These are phyloP conservation scores for Phenganax marumi DNA, from an alignment of 92 coral and sea anemone species.

Conservation along the genomic window DNA sequence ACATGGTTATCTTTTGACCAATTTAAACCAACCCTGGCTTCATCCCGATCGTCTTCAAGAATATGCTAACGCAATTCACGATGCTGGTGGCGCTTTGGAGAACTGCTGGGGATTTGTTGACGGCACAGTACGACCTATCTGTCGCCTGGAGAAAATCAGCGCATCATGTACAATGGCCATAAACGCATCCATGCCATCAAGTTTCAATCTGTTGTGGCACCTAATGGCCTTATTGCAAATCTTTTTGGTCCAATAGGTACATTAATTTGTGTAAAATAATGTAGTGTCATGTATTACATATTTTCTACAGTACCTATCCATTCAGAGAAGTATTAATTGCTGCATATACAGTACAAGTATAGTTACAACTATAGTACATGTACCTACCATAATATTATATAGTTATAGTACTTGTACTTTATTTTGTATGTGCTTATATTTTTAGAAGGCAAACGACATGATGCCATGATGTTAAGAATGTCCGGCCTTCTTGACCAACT, in stretches of 20 bases:
- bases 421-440: background rate
- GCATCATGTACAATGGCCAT: background rate
- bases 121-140: background rate
- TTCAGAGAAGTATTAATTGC: background rate
- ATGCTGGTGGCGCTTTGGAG: background rate
- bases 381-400: background rate
- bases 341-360: background rate
- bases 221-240: background rate
- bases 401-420: background rate
- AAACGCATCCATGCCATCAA: background rate
- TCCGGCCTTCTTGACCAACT: conserved; percentile 3
- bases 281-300: background rate
- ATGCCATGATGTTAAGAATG: conserved; percentile 7
- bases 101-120: background rate
- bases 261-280: background rate
- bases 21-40: conserved; percentile 27
- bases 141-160: background rate
- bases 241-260: conserved; percentile 3
- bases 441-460: conserved; percentile 28
- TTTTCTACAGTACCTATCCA: background rate
- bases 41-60: conserved; percentile 7
- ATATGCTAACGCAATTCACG: conserved; percentile 6
- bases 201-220: conserved; percentile 1
- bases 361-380: background rate
- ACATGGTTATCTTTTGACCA: conserved; percentile 11